Conservation (phyloP, 2,888 invertebrate species). For the Halocaridina rubra region DNA sequence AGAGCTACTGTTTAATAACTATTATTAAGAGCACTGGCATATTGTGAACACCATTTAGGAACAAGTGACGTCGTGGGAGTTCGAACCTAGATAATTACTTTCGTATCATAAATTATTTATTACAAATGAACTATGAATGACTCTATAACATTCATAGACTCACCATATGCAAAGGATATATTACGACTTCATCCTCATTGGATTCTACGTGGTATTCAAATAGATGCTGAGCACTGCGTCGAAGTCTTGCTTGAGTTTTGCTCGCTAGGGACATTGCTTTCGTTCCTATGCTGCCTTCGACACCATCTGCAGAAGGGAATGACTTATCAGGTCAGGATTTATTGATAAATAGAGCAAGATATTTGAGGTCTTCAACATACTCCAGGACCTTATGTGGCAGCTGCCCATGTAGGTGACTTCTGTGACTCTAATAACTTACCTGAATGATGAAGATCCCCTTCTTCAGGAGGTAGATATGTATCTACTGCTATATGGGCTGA, state of each 20-base stretch:
- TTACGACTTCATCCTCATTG: neutral
- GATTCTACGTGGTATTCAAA: neutral
- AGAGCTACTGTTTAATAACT: no score
- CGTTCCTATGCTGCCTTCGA: neutral
- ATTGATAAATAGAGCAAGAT: neutral
- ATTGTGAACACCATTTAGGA: neutral
- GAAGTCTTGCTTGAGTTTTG: neutral
- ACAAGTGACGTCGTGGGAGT: no score
- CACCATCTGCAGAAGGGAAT: neutral
- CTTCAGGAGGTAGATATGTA: neutral
- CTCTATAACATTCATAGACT: no score
- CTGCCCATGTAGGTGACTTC: no score
- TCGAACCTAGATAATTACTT: no score
- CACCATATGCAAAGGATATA: neutral
- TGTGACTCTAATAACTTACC: no score
- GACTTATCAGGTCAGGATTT: neutral
- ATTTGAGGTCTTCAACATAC: no score
- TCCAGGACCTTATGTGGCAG: no score
- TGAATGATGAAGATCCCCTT: neutral
- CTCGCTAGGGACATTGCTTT: neutral
- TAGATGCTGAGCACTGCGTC: neutral
- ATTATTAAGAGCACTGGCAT: neutral
- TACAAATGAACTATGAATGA: no score
- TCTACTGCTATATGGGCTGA: neutral
- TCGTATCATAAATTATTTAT: no score